These are phyloP conservation scores for Whitmania pigra DNA, from an alignment of 1,140 invertebrate species.

Conservation along the genomic window DNA sequence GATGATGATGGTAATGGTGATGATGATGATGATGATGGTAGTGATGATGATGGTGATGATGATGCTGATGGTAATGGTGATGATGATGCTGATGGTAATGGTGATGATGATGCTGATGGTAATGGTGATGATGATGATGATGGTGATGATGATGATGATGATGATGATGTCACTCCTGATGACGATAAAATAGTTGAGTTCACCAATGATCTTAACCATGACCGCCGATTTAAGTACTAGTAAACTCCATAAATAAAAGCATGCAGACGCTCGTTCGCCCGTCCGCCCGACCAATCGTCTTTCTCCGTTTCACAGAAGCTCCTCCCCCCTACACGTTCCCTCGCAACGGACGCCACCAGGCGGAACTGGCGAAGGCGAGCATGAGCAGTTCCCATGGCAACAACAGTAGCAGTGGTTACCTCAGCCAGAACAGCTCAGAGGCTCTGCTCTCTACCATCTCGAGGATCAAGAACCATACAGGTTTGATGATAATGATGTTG, in stretches of 20 bases:
- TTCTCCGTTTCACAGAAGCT: neutral
- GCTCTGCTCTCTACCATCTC: conserved; percentile 13
- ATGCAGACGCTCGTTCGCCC: neutral
- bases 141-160: neutral
- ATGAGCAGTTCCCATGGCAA: conserved; percentile 10
- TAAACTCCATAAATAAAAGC: neutral
- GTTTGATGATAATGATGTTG: neutral
- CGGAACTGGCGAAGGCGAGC: neutral
- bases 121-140: neutral
- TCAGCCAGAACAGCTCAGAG: conserved; percentile 7
- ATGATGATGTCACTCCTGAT: neutral
- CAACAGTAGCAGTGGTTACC: conserved; percentile 6
- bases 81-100: neutral
- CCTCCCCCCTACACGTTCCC: conserved; percentile 16
- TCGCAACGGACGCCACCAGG: neutral
- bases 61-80: neutral
- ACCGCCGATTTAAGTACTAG: neutral
- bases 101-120: neutral
- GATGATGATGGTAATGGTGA: neutral
- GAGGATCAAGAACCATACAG: conserved; percentile 15
- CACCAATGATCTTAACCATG: neutral
- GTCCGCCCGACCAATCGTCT: neutral
- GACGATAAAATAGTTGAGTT: neutral
- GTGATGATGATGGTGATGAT: conserved; percentile 6
- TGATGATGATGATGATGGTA: neutral